A percentile compares a stretch with the other conserved stretches of the same genome.
These are phyloP conservation scores for Misgurnus anguillicaudatus DNA, from an alignment of 2,113 vertebrate genomes.

Conservation along the genomic window DNA sequence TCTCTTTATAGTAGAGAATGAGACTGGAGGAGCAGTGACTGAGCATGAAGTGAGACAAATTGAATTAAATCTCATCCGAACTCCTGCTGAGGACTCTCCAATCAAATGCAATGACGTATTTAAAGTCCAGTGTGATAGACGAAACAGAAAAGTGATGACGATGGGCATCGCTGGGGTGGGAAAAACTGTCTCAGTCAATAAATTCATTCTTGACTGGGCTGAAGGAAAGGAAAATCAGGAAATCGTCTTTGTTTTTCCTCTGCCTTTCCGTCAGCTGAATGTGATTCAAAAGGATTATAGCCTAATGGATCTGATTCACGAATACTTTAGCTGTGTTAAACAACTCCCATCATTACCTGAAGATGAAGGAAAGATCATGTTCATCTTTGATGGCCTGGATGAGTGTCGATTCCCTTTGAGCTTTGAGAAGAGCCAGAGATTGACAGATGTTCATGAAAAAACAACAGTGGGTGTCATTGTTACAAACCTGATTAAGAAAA, in stretches of 20 bases:
- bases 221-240: conserved; percentile 30
- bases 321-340: not conserved
- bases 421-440: not conserved
- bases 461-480: not conserved
- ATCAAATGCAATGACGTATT: not conserved
- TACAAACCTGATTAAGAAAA: not conserved
- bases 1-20: not conserved
- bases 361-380: not conserved
- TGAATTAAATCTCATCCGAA: conserved; percentile 9
- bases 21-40: not conserved
- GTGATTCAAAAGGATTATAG: not conserved
- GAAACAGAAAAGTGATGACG: not conserved
- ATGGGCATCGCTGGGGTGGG: conserved; percentile 32
- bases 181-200: conserved; percentile 42
- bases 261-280: conserved; percentile 46
- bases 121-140: not conserved
- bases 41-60: conserved; percentile 38
- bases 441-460: not conserved
- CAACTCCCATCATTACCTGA: not conserved
- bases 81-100: not conserved
- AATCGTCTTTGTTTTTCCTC: conserved; percentile 40
- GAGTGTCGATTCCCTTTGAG: not conserved
- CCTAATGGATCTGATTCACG: not conserved
- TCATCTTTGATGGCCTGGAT: not conserved
- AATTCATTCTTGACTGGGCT: conserved; percentile 38